Evolutionary conservation across 2,888 invertebrate species (phyloP), one percentile per base, ranked within the genome.

Genomic region (Geophilus truncorum): DNA sequence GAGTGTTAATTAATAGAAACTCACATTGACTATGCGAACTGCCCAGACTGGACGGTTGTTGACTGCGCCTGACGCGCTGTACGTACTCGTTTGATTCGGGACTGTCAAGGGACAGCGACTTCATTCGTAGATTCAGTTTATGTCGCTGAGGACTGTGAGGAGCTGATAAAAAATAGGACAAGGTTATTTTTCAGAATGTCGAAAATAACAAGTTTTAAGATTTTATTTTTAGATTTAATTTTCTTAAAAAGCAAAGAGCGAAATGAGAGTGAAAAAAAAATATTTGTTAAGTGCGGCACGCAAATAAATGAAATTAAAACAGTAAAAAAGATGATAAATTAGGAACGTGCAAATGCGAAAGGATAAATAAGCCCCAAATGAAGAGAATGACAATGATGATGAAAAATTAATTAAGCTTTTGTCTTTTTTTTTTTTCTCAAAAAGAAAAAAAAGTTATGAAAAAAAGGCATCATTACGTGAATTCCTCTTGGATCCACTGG

Each of bases 71-170:
- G 75, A 94, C 90, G 85, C 94, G 90, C 85, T 93, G 92, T 51
- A 91, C 92, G 86, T 93, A 92, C 87, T 95, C 95, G 82, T 94
- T 92, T 85, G 94, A 94, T 88, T 97, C 97, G 83, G 97, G 97
- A 36, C 96, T 96, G 88, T 97, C 97, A 91, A 97, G 90, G 83
- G 97, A 97, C 85, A 97, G 92, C 87, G 96, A 96, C 91, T 98
- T 97, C 97, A 97, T 97, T 87, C 97, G 92, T 88, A 97, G 92
- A 90, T 97, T 96, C 89, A 97, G 91, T 90, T 96, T 95, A 90
- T 96, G 96, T 83, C 96, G 93, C 87, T 96, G 92, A 86, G 97
- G 97, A 88, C 96, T 97, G 89, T 97, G 96, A 85, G 96, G 96
- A 87, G 96, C 96, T 96, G 92, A 76, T 76, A 76, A 3, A 76